Evolutionary conservation across 2,888 invertebrate genomes (phyloP).

Genomic region (Epirrhoe tristata): DNA sequence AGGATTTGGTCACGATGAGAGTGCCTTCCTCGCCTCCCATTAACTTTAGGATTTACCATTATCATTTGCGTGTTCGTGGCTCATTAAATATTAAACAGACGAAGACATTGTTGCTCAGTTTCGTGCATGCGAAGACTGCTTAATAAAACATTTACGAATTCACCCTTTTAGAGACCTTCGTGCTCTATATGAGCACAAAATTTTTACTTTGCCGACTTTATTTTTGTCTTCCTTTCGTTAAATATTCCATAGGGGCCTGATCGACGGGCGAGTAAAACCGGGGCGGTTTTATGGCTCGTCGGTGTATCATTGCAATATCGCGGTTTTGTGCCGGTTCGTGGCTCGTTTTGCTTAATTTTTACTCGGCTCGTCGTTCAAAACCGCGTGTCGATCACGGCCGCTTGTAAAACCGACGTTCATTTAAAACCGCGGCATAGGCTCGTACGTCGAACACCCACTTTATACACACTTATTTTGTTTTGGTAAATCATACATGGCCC

Average conservation of each 20-base stretch:
- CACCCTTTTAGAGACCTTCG: slow-evolving; percentile 31
- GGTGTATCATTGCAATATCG: too few species aligned
- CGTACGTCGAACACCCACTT: too few species aligned
- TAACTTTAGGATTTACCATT: slow-evolving; percentile 5
- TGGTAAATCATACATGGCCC: background rate
- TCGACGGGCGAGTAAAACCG: too few species aligned
- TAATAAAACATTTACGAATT: slow-evolving; percentile 29
- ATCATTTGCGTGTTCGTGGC: slow-evolving; percentile 18
- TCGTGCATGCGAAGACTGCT: slow-evolving; percentile 26
- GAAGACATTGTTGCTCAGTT: slow-evolving; percentile 18
- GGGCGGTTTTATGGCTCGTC: too few species aligned
- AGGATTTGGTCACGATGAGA: background rate
- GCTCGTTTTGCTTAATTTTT: too few species aligned
- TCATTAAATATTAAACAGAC: slow-evolving; percentile 26
- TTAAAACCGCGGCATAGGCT: too few species aligned
- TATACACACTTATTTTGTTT: background rate
- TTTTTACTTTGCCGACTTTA: slow-evolving; percentile 23
- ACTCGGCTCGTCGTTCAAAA: too few species aligned
- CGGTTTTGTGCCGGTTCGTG: too few species aligned
- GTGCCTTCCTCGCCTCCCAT: background rate
- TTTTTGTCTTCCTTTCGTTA: slow-evolving; percentile 6
- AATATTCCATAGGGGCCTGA: background rate
- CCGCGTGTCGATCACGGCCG: too few species aligned
- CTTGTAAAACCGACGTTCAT: too few species aligned
- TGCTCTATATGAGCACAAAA: slow-evolving; percentile 14